Evolutionary conservation across 2,113 vertebrate genomes (phyloP).

Genomic region (Petromus typicus): DNA sequence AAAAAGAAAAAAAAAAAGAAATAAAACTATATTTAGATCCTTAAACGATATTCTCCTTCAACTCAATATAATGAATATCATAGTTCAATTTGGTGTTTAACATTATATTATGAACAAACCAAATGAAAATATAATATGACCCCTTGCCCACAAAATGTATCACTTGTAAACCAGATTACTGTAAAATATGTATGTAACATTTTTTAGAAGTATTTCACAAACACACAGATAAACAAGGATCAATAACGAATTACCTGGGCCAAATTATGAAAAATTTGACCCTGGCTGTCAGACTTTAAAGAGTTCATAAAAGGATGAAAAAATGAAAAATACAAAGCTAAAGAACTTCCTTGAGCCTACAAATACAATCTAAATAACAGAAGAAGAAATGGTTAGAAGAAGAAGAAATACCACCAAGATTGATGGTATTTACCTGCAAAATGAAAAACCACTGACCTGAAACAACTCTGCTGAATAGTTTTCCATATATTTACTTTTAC

Average conservation of each 20-base stretch:
- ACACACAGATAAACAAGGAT: neutral
- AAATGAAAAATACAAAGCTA: constrained; percentile 6
- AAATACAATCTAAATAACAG: neutral
- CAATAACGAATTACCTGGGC: neutral
- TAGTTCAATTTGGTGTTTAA: neutral
- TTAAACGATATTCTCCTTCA: neutral
- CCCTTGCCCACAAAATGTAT: neutral
- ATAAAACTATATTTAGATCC: constrained; percentile 9
- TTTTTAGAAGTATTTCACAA: neutral
- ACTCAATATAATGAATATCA: neutral
- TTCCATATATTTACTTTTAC: neutral
- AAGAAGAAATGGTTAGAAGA: constrained; percentile 10
- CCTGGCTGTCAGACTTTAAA: neutral
- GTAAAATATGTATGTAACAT: neutral
- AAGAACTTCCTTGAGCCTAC: constrained; percentile 20
- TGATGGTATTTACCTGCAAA: neutral
- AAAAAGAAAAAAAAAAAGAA: constrained; percentile 34
- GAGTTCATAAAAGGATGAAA: neutral
- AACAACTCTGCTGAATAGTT: neutral
- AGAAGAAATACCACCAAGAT: neutral
- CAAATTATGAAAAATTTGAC: constrained; percentile 20
- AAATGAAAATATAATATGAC: neutral
- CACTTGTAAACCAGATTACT: neutral
- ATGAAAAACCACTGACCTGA: neutral
- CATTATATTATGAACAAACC: neutral